Percentiles rank a stretch among this genome's conserved stretches.
These are phyloP conservation scores for Phocoena sinus DNA, from an alignment of 2,113 vertebrate genomes.

Conservation along the genomic window DNA sequence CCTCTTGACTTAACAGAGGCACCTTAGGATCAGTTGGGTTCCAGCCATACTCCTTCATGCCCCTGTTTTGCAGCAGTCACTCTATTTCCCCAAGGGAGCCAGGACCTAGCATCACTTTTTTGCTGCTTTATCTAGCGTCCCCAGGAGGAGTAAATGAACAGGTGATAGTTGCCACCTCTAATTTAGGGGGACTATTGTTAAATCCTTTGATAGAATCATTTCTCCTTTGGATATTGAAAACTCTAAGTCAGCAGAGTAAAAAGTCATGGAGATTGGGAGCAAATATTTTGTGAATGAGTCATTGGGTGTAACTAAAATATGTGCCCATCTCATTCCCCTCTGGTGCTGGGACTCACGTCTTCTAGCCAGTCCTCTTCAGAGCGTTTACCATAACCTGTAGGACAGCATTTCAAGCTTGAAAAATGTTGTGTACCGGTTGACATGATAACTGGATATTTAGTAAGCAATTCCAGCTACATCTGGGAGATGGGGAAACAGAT, in stretches of 20 bases:
- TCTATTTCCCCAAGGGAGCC: background rate
- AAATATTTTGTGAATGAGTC: constrained; percentile 1
- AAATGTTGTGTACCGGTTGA: background rate
- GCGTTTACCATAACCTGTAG: background rate
- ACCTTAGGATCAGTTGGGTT: background rate
- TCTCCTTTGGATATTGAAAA: background rate
- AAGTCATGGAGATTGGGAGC: background rate
- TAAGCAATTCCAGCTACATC: background rate
- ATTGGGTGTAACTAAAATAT: background rate
- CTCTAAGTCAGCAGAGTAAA: background rate
- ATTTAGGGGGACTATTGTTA: background rate
- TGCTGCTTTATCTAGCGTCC: background rate
- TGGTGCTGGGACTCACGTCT: background rate
- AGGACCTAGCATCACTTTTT: background rate
- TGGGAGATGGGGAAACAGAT: background rate
- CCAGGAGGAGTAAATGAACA: background rate
- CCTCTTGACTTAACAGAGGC: background rate
- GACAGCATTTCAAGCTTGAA: background rate
- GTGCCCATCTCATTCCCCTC: background rate
- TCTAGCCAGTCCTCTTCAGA: background rate
- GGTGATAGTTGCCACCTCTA: background rate
- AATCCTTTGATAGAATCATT: background rate
- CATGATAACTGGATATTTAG: background rate
- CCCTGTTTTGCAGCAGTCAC: background rate
- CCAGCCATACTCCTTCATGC: background rate